phyloP scores from a whole-genome alignment of 2,113 vertebrate genomes.

The Ctenomys sociabilis region DNA sequence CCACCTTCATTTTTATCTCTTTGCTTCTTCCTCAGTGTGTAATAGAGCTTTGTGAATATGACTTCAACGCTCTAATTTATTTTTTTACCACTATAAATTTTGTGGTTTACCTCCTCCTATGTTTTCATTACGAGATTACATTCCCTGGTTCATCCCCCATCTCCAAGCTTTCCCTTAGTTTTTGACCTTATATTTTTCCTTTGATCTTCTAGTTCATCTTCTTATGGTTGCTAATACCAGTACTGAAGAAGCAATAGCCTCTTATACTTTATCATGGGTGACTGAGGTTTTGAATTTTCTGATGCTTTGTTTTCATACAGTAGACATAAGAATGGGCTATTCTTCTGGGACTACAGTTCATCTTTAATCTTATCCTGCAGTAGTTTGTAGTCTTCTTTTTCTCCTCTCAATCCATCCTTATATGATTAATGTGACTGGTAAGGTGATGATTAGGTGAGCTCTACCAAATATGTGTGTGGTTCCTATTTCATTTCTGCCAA shows the following conservation, averaged over 20 bases:
- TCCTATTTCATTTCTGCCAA: neutral
- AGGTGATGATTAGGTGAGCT: neutral
- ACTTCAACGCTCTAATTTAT: neutral
- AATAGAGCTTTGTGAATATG: neutral
- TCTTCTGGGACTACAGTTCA: neutral
- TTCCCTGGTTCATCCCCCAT: too few species aligned
- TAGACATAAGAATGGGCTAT: neutral
- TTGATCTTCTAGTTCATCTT: too few species aligned
- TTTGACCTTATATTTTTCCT: too few species aligned
- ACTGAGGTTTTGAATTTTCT: neutral
- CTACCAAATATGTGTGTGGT: neutral
- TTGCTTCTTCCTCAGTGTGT: neutral
- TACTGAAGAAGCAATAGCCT: too few species aligned
- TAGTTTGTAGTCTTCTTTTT: neutral
- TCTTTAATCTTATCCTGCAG: neutral
- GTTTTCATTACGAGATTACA: too few species aligned
- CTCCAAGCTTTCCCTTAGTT: too few species aligned
- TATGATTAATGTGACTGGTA: neutral
- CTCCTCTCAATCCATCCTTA: neutral
- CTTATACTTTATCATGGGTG: too few species aligned
- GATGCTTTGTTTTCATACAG: neutral
- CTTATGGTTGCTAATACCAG: too few species aligned
- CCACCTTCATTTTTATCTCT: neutral
- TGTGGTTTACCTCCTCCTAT: too few species aligned
- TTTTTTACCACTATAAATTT: too few species aligned